Base-by-base conservation (phyloP, 2,888 invertebrate genomes). In the Pachymerium ferrugineum region DNA sequence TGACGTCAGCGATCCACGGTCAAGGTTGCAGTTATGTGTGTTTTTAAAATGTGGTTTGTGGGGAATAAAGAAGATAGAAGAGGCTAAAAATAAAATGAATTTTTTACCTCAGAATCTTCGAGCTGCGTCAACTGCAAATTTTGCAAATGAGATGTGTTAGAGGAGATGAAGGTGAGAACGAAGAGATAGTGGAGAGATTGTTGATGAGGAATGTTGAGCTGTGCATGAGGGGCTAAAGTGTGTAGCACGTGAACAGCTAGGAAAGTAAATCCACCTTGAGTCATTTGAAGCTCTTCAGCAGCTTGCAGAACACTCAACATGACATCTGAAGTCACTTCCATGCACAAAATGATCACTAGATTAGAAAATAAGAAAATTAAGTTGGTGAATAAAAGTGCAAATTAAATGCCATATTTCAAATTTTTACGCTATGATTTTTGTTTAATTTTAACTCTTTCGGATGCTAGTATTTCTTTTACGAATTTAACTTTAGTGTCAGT, bases 211-310 rank as follows among this genome's bases (percentile, higher is more conserved):
- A 69, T 25, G 33, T 35, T 35, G 16, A 31, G 70, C 30, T 22
- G 22, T 14, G 67, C 31, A 22, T 75, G 25, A 1, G 74, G 70
- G 62, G 29, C 28, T 33, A 75, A 38, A 12, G 74, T 72, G 62
- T 75, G 71, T 12, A 72, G 69, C 14, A 75, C 75, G 62, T 75
- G 75, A 3, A 75, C 47, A 6, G 75, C 75, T n/a, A 75, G 25
- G 33, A 75, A 75, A 16, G 75, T 75, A 47, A 35, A 42, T 28
- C 67, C 19, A 25, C 71, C 72, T 19, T 25, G n/a, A 31, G 31
- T 30, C 75, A 75, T 74, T 16, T 30, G 69, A 30, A 75, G 42
- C 29, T 74, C 70, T 3, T 68, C 74, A 19, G 75, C 75, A 19
- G 72, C 69, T 42, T 73, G 72, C 74, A 75, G 28, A 35, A 75